phyloP scores from a whole-genome alignment of 2,797 vertebrate species.

The Xenentodon cancila region DNA sequence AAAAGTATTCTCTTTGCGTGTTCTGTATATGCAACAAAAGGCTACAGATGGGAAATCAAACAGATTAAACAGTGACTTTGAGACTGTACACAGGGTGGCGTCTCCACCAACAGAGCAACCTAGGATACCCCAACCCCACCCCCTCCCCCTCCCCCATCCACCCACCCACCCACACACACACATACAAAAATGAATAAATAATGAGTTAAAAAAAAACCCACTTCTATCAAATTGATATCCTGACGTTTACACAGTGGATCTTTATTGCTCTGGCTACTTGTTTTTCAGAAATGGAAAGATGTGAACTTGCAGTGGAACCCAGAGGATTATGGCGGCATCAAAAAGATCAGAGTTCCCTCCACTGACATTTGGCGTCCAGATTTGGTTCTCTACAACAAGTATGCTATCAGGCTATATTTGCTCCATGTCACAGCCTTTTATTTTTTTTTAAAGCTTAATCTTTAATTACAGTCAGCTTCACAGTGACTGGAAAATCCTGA shows the following conservation, averaged over 20 bases:
- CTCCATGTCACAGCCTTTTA: conserved; percentile 10
- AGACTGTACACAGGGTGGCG: too few relatives aligned
- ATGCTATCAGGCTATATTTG: conserved; percentile 49
- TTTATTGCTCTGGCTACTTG: neutral
- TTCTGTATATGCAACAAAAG: too few relatives aligned
- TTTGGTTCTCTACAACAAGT: conserved; percentile 97
- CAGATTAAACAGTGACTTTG: too few relatives aligned
- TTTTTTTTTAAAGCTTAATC: neutral
- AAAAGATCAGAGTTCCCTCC: conserved; percentile 91
- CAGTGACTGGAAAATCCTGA: conserved; percentile 7
- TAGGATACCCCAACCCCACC: too few relatives aligned
- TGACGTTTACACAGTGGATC: neutral
- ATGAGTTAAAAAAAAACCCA: too few relatives aligned
- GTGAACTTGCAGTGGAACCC: conserved; percentile 92
- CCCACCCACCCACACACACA: too few relatives aligned
- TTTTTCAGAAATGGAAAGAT: conserved; percentile 91
- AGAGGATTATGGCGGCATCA: conserved; percentile 89
- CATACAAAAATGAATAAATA: too few relatives aligned
- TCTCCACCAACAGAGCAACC: too few relatives aligned
- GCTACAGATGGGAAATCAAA: too few relatives aligned
- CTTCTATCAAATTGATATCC: too few relatives aligned
- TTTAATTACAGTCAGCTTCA: conserved; percentile 15
- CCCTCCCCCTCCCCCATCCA: too few relatives aligned
- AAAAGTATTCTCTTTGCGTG: too few relatives aligned
- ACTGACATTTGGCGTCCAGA: conserved; percentile 92